Evolutionary conservation across 2,797 vertebrate genomes (phyloP), one percentile per base, ranked within the genome.

Genomic region (Macropodus opercularis): DNA sequence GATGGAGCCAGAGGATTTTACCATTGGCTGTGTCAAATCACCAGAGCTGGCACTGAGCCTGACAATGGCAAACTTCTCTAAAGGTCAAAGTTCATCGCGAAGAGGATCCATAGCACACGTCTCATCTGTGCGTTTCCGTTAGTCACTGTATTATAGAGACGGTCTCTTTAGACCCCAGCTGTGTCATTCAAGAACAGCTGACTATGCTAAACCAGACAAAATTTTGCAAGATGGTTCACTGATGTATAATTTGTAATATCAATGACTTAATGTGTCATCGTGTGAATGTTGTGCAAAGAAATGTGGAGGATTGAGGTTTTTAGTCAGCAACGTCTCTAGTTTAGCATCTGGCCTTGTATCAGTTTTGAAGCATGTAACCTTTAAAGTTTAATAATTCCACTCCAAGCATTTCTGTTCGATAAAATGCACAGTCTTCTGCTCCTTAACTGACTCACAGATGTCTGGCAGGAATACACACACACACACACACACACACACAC

Each of bases 21-120:
- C 40, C 51, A 83, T 85, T 89, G 88, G 87, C 57, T 41, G 13
- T 69, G n/a, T 53, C 26, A 69, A 54, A 75, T 85, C 81, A 81
- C 36, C 83, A 79, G 80, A 81, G 70, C 59, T 46, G 23, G 22
- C 38, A 27, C 1, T 53, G 34, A 73, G 31, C 41, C 43, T 9
- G 29, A 50, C 42, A 24, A 38, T 9, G 34, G 39, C 34, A 54
- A 34, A 75, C 6, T 44, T 35, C 14, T 63, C 60, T 68, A 32
- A 11, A 46, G 32, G 23, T 55, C 27, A 43, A 27, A 55, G 52
- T 8, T 17, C 63, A 68, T 51, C 38, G 24, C 26, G n/a, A 23
- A 49, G 27, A 49, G 21, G 43, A 47, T 71, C 24, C 27, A 10
- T 44, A 40, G 32, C 29, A 2, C 0, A 1, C 3, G 0, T 19